Evolutionary conservation across 1,140 invertebrate species (phyloP).

Genomic region (Polyergus mexicanus): DNA sequence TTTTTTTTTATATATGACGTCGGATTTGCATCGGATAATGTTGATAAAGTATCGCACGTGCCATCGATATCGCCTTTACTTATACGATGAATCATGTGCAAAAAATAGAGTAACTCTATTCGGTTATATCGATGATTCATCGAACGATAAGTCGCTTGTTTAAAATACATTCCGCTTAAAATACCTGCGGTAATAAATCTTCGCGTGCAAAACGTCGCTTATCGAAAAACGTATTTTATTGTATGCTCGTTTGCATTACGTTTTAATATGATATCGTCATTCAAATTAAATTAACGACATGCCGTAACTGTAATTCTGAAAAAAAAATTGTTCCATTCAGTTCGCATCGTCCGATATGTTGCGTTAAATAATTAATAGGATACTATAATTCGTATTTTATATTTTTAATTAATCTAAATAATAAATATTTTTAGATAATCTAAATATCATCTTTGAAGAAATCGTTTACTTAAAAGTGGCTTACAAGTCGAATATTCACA

Average conservation of each 20-base stretch:
- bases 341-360: not conserved
- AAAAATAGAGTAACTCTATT: slow-evolving; percentile 45
- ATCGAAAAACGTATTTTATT: slow-evolving; percentile 21
- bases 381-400: not conserved
- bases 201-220: slow-evolving; percentile 19
- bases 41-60: slow-evolving; percentile 39
- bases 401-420: not conserved
- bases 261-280: not conserved
- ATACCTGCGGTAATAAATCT: slow-evolving; percentile 22
- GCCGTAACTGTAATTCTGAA: not conserved
- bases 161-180: slow-evolving; percentile 48
- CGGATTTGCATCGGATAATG: slow-evolving; percentile 35
- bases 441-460: not conserved
- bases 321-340: not conserved
- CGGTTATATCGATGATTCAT: slow-evolving; percentile 49
- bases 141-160: slow-evolving; percentile 49
- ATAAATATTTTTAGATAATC: not conserved
- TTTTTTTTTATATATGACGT: slow-evolving; percentile 32
- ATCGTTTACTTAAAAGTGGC: not conserved
- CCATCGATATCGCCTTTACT: slow-evolving; percentile 29
- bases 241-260: not conserved
- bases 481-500: not conserved
- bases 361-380: slow-evolving; percentile 2
- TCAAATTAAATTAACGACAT: not conserved
- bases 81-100: slow-evolving; percentile 35